Base-by-base conservation (phyloP, 2,797 vertebrate genomes). In the Sparidentex hasta region DNA sequence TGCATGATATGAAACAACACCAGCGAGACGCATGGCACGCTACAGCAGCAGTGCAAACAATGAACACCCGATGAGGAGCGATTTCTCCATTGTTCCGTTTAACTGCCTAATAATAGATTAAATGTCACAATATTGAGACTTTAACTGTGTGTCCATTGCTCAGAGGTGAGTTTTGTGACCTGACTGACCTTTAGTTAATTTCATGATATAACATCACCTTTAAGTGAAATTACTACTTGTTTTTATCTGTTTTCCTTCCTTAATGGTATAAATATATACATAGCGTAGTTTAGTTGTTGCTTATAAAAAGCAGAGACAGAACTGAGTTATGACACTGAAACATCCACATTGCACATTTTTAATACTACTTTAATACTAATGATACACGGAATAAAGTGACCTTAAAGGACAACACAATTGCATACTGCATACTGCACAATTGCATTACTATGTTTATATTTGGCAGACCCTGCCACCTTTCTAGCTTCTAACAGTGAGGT, bases 51-150 rank as follows among this genome's bases (percentile, higher is more conserved):
- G 41, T 18, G 70, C 58, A 55, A 71, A 78, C 71, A 68, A 6
- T 4, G 5, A 4, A 3, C 1, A n/a, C 13, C 65, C 71, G 57
- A 83, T 61, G 62, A 72, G 29, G 51, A 83, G 63, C 29, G 62
- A 83, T 63, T 68, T 56, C 71, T 86, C 33, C 27, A 62, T 74
- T 54, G 46, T 52, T 51, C 21, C 7, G 29, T 41, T 47, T 0
- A 3, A 33, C 29, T 13, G 4, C 54, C 43, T 41, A 21, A 41
- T 17, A 21, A 64, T 7, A 64, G 4, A 29, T 3, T 27, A 62
- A 55, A 55, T 12, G 43, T 2, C 13, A 38, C 7, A 43, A 20
- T 14, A 17, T 1, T 17, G 8, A 64, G 18, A 21, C 17, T 3
- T 9, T 23, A 55, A 52, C n/a, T 2, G 1, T 21, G 4, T 56